These are phyloP conservation scores for Philopotamus ludificatus DNA, from an alignment of 1,140 invertebrate genomes.

Conservation along the genomic window DNA sequence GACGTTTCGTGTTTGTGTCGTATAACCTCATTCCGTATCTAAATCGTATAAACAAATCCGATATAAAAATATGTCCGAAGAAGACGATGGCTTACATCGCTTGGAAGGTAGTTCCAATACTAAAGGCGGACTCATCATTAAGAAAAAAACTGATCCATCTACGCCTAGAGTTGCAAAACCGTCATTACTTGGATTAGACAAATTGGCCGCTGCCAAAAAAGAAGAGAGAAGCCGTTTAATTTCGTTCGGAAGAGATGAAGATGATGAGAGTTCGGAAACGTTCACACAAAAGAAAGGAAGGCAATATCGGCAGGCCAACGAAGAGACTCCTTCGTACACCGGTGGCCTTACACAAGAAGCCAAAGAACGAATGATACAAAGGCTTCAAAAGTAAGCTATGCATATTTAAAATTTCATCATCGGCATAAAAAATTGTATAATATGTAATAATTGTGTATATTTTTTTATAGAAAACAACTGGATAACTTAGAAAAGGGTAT, in stretches of 20 bases:
- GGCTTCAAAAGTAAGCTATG: slow-evolving; percentile 56
- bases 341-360: slow-evolving; percentile 85
- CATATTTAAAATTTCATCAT: slow-evolving; percentile 41
- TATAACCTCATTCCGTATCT: no score
- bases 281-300: slow-evolving; percentile 50
- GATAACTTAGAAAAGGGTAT: slow-evolving; percentile 56
- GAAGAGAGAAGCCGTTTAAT: slow-evolving; percentile 66
- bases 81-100: slow-evolving; percentile 68
- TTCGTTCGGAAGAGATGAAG: slow-evolving; percentile 64
- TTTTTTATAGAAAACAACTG: slow-evolving; percentile 56
- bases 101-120: slow-evolving; percentile 78
- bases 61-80: slow-evolving; percentile 42
- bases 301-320: slow-evolving; percentile 71
- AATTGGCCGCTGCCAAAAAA: slow-evolving; percentile 74
- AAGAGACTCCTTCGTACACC: slow-evolving; percentile 92
- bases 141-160: slow-evolving; percentile 68
- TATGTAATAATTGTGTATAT: slow-evolving; percentile 7
- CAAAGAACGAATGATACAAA: slow-evolving; percentile 66
- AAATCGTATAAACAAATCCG: no score
- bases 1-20: no score
- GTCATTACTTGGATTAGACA: slow-evolving; percentile 85
- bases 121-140: slow-evolving; percentile 79
- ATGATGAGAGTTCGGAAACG: slow-evolving; percentile 48
- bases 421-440: slow-evolving; percentile 34
- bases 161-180: slow-evolving; percentile 77